phyloP scores from a whole-genome alignment of 2,113 vertebrate species.

The Xiphias gladius region DNA sequence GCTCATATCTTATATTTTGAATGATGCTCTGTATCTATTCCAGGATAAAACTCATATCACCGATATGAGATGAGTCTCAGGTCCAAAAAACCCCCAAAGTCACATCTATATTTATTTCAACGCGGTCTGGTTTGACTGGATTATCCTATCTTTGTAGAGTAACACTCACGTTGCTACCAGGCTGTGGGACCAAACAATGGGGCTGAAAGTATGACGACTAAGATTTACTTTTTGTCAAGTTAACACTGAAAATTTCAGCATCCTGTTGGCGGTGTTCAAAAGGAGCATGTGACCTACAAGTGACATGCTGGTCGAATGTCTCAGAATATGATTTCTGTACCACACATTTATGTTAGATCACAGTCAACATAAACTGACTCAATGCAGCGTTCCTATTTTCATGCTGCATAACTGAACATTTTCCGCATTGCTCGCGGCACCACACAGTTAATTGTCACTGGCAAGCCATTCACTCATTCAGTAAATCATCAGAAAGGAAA shows the following conservation, averaged over 20 bases:
- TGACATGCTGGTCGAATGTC: background rate
- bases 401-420: background rate
- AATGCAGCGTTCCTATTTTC: background rate
- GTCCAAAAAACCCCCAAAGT: no score
- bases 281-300: background rate
- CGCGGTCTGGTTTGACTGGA: no score
- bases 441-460: background rate
- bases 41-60: no score
- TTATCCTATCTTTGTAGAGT: no score
- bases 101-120: no score
- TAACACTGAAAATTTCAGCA: background rate
- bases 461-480: conserved; percentile 41
- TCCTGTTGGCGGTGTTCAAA: background rate
- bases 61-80: no score
- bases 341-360: background rate
- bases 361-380: background rate
- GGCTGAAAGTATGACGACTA: no score
- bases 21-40: background rate
- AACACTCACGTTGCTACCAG: no score
- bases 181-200: no score
- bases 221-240: no score
- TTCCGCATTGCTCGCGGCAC: background rate
- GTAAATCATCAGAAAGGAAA: conserved; percentile 61
- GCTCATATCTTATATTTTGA: background rate
- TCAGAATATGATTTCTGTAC: background rate